Conservation (phyloP, 2,888 invertebrate species). For the Amphipoea lucens region DNA sequence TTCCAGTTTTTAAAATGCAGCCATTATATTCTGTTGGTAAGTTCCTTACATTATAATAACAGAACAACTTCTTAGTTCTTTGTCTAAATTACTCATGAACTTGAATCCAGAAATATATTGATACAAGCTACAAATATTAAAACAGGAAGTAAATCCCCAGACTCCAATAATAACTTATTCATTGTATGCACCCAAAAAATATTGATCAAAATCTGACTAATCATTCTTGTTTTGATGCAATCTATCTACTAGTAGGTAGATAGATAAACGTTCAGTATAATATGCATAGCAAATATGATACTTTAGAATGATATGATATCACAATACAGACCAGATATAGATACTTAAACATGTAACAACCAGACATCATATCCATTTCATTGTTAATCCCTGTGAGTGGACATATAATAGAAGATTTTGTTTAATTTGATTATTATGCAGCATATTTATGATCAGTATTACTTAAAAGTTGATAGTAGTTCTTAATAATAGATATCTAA, state of each 20-base stretch:
- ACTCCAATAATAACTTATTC: background rate
- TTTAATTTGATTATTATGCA: conserved; percentile 3
- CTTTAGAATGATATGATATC: conserved; percentile 41
- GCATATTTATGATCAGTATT: background rate
- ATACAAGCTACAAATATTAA: background rate
- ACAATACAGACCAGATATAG: conserved; percentile 36
- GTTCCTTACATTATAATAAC: conserved; percentile 22
- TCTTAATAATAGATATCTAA: background rate
- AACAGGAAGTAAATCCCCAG: background rate
- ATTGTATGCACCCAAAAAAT: background rate
- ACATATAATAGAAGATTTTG: background rate
- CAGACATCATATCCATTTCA: conserved; percentile 65
- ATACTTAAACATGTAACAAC: conserved; percentile 26
- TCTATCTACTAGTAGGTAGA: conserved; percentile 6
- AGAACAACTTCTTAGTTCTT: conserved; percentile 21
- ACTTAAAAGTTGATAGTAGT: conserved; percentile 14
- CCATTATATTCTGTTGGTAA: conserved; percentile 71
- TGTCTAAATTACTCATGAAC: conserved; percentile 4
- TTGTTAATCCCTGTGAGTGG: conserved; percentile 31
- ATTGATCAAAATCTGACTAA: conserved; percentile 6
- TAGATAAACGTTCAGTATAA: conserved; percentile 35
- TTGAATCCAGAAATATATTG: background rate
- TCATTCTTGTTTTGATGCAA: conserved; percentile 39
- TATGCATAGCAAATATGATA: conserved; percentile 54
- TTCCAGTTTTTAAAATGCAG: conserved; percentile 60